Base-by-base conservation (phyloP, 2,888 invertebrate genomes). In the Himalopsyche anomala region DNA sequence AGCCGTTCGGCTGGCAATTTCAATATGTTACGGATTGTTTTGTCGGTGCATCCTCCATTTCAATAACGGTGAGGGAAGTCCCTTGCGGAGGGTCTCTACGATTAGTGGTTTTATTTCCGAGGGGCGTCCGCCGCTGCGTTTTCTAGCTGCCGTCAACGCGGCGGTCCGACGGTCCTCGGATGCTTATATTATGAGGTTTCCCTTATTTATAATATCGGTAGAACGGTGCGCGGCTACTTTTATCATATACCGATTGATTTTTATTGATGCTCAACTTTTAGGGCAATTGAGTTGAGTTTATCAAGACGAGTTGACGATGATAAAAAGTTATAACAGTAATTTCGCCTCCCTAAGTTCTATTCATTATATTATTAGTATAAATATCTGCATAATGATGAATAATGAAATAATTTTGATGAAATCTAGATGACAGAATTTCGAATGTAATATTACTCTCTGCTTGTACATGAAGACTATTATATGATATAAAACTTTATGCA, bases 381-480 rank as follows among this genome's bases (percentile, higher is more conserved):
- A 88, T 87, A 87, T 88, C 85, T 86, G 87, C 86, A 86, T 87
- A 85, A 88, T 62, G 62, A 62, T 62, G n/a, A 62, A 6, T 87
- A 86, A 80, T 86, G 85, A 86, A 86, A 85, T 87, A 86, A 84
- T 88, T 87, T 88, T 88, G 84, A 87, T 82, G 84, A 81, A 54
- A 87, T 87, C 84, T 88, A 88, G 88, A 87, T 85, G 87, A 88
- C 86, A 87, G 86, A 87, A 88, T 88, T 87, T 87, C 88, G 87
- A 87, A 87, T 88, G 88, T 88, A 87, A 87, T 88, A 88, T 87
- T 88, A 87, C 87, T 87, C 85, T 87, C 82, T 87, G 88, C 88
- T 88, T 88, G 88, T 88, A 88, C 86, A 88, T 88, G 88, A 88
- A 88, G 87, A 88, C 87, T 87, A 88, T 88, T 87, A 88, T 87